Conservation (phyloP, 2,888 invertebrate genomes). For the Macaria notata region DNA sequence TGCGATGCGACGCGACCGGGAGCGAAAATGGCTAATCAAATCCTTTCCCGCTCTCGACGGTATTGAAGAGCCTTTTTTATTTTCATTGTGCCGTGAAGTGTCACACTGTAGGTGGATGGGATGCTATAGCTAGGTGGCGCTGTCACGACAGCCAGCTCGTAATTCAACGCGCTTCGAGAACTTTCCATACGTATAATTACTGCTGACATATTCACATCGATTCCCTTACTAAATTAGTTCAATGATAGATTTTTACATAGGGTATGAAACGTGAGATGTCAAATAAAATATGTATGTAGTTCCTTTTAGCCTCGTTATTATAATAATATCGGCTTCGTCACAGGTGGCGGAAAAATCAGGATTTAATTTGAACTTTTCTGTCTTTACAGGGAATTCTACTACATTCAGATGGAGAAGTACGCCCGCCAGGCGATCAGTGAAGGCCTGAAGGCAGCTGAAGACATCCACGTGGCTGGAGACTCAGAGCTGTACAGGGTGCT, state of each 20-base stretch:
- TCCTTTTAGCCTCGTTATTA: too few relatives aligned
- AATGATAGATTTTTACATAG: too few relatives aligned
- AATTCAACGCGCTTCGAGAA: conserved; percentile 23
- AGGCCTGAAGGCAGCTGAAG: conserved; percentile 95
- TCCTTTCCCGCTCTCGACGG: conserved; percentile 75
- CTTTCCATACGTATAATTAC: not conserved
- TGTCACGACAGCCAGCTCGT: conserved; percentile 13
- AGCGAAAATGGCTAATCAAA: conserved; percentile 82
- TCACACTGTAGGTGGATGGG: conserved; percentile 57
- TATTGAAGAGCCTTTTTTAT: conserved; percentile 72
- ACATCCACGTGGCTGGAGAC: conserved; percentile 96
- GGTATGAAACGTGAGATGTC: too few relatives aligned
- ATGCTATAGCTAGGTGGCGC: conserved; percentile 7
- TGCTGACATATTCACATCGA: too few relatives aligned
- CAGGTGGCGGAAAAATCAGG: too few relatives aligned
- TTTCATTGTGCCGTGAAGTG: conserved; percentile 76
- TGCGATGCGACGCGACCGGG: conserved; percentile 64
- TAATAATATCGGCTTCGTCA: too few relatives aligned
- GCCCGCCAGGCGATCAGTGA: conserved; percentile 98
- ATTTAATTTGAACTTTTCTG: conserved; percentile 8
- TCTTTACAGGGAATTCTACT: conserved; percentile 97
- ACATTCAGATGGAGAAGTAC: conserved; percentile 99
- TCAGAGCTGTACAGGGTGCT: conserved; percentile 98
- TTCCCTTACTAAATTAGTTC: too few relatives aligned
- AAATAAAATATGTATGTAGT: too few relatives aligned